Evolutionary conservation across 2,888 invertebrate genomes (phyloP).

Genomic region (Rugalucina vietnamica): DNA sequence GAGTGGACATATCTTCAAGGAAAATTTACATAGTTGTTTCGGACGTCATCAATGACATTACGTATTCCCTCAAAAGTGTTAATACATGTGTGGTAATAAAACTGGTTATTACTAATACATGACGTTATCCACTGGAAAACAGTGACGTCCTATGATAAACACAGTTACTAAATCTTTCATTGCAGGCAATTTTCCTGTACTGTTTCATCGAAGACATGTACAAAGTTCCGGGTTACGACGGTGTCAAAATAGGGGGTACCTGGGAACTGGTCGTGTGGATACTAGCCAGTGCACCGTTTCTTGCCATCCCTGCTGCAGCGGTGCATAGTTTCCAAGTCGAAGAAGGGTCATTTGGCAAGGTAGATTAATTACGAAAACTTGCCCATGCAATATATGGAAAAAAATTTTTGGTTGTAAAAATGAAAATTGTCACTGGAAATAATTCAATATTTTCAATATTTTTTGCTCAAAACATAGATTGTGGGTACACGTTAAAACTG

Average conservation of each 20-base stretch:
- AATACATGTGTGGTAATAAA: too few species aligned
- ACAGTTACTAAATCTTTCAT: too few species aligned
- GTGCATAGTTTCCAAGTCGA: conserved; percentile 70
- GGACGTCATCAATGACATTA: too few species aligned
- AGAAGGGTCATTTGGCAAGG: conserved; percentile 62
- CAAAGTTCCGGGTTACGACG: conserved; percentile 49
- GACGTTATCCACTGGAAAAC: too few species aligned
- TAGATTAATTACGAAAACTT: conserved; percentile 3
- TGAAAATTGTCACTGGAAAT: background rate
- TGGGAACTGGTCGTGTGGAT: conserved; percentile 76
- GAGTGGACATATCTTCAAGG: too few species aligned
- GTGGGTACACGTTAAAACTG: too few species aligned
- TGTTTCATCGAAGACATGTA: conserved; percentile 52
- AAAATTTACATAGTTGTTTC: too few species aligned
- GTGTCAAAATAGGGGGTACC: conserved; percentile 59
- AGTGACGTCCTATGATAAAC: too few species aligned
- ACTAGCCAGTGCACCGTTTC: conserved; percentile 73
- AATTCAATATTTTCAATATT: background rate
- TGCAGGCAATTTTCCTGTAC: conserved; percentile 67
- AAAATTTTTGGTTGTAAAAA: too few species aligned
- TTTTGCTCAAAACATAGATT: background rate
- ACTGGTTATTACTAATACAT: too few species aligned
- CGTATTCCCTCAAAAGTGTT: too few species aligned
- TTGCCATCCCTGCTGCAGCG: conserved; percentile 74
- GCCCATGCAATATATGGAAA: background rate